phyloP scores from a whole-genome alignment of 1,140 invertebrate species.

The Cotesia chilonis region DNA sequence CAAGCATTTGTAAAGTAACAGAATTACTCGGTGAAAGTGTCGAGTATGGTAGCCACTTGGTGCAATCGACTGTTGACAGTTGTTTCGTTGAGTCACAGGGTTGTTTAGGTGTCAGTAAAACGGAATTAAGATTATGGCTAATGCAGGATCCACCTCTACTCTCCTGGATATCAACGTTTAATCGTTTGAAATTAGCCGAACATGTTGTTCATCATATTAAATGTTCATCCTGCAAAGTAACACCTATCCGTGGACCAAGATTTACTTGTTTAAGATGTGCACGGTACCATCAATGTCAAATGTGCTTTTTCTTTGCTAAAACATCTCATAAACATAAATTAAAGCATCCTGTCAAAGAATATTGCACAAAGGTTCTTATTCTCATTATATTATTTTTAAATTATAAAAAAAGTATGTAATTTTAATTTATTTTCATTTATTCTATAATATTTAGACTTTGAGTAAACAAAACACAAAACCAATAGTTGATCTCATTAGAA shows the following conservation, averaged over 20 bases:
- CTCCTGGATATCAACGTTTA: slow-evolving; percentile 71
- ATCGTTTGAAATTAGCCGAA: slow-evolving; percentile 68
- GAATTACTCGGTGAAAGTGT: slow-evolving; percentile 67
- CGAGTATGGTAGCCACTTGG: slow-evolving; percentile 66
- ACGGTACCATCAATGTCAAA: slow-evolving; percentile 82
- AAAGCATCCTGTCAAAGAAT: slow-evolving; percentile 81
- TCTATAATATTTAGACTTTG: slow-evolving; percentile 58
- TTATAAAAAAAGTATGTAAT: slow-evolving; percentile 19
- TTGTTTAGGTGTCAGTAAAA: slow-evolving; percentile 67
- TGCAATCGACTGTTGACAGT: slow-evolving; percentile 65
- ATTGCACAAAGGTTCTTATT: slow-evolving; percentile 69
- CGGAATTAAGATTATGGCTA: slow-evolving; percentile 69
- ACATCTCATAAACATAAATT: slow-evolving; percentile 77
- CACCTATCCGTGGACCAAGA: slow-evolving; percentile 67
- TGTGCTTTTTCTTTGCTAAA: slow-evolving; percentile 80
- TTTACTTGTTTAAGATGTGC: slow-evolving; percentile 81
- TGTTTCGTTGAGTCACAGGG: slow-evolving; percentile 67
- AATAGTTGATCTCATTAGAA: slow-evolving; percentile 63
- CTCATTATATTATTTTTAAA: slow-evolving; percentile 8
- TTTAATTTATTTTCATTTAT: neutral
- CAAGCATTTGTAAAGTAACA: slow-evolving; percentile 64
- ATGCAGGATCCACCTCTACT: slow-evolving; percentile 69
- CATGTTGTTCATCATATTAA: slow-evolving; percentile 68
- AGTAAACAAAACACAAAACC: slow-evolving; percentile 65
- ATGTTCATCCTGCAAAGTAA: slow-evolving; percentile 68